Evolutionary conservation across 1,140 invertebrate genomes (phyloP), one percentile per base, ranked within the genome.

Genomic region (Phenacoccus solenopsis): DNA sequence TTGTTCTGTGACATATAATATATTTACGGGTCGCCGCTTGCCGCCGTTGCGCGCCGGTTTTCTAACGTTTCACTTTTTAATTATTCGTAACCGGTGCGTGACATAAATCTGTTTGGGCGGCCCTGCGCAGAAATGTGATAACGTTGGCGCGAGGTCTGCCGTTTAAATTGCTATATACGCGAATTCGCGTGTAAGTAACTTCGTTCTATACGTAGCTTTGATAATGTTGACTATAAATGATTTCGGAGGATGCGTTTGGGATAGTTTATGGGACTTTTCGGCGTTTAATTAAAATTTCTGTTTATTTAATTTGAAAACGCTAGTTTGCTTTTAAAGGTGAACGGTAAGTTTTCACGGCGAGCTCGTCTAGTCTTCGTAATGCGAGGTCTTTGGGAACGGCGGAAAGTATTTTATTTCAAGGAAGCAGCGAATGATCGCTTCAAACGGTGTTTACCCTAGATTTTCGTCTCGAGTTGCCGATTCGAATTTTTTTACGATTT

Each of bases 11-110:
- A 49, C 38, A 49, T 49, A n/a, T 49, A 49, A 49, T 49, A 49
- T 49, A 49, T 49, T 49, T 49, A 49, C 38, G 2, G 38, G 13
- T 49, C 12, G 12, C 38, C 12, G 38, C 20, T 49, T 49, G 13
- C 38, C 20, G 20, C 13, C 38, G 38, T 49, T 49, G 13, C 38
- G 20, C 38, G 38, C 38, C 38, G 38, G 38, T 49, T 49, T 49
- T 49, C 38, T 49, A 49, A 49, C 38, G 38, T 49, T 49, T 49
- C 38, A 49, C 38, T 49, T 49, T 49, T 49, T 49, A 49, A 49
- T 49, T 49, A 49, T 49, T 49, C 38, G 12, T 32, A 32, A 32
- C 30, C 30, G 30, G 30, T 49, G 38, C 38, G 38, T n/a, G 38
- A 13, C 30, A 32, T 5, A 5, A 13, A 32, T 5, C 30, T 5